Evolutionary conservation across 2,113 vertebrate species (phyloP).

Genomic region (Podarcis muralis): DNA sequence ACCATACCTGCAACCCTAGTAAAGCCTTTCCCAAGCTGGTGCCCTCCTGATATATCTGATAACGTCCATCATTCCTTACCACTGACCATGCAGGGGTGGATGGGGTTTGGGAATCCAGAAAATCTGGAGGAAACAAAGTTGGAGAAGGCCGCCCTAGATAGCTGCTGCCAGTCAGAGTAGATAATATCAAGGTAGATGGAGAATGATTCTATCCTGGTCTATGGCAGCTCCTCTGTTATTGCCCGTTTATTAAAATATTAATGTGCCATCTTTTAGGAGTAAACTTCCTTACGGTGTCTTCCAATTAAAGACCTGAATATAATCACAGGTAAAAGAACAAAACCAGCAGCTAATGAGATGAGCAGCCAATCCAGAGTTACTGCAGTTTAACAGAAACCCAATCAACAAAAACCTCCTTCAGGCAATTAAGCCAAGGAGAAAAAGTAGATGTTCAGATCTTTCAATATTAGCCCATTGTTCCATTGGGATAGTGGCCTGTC

Average conservation of each 20-base stretch:
- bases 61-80: neutral
- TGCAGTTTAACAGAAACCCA: neutral
- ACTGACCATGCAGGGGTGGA: neutral
- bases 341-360: neutral
- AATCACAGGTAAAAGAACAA: neutral
- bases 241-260: neutral
- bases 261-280: neutral
- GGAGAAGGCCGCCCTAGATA: neutral
- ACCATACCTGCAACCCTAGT: neutral
- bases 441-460: neutral
- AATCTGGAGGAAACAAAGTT: neutral
- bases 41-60: neutral
- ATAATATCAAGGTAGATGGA: neutral
- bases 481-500: constrained; percentile 23
- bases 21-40: neutral
- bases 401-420: neutral
- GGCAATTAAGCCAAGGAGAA: neutral
- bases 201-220: neutral
- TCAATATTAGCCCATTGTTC: constrained; percentile 2
- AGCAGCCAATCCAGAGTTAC: neutral
- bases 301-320: neutral
- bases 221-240: neutral
- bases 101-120: neutral
- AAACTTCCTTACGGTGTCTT: neutral
- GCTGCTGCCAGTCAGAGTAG: neutral